phyloP scores from a whole-genome alignment of 2,113 vertebrate species.

The Podocnemis expansa region DNA sequence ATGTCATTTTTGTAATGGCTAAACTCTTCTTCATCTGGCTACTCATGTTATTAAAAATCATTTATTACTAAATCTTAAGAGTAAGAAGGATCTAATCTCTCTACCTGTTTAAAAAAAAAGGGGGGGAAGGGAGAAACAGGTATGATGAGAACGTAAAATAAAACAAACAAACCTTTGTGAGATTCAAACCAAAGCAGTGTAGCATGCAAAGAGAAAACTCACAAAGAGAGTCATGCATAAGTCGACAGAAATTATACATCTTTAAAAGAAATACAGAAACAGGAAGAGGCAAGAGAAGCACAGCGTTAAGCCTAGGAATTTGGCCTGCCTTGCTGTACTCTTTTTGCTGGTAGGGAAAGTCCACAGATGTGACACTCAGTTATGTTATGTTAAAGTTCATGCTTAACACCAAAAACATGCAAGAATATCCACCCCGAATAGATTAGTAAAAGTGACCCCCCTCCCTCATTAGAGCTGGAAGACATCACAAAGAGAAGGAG shows the following conservation, averaged over 20 bases:
- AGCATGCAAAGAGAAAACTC: conserved; percentile 75
- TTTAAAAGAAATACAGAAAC: conserved; percentile 52
- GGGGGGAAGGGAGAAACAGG: conserved; percentile 47
- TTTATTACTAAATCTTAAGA: conserved; percentile 58
- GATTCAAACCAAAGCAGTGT: conserved; percentile 73
- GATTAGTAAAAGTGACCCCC: conserved; percentile 55
- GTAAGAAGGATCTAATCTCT: conserved; percentile 68
- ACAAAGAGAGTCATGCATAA: conserved; percentile 74
- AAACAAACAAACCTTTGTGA: conserved; percentile 72
- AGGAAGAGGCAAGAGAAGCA: conserved; percentile 65
- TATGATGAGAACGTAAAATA: conserved; percentile 65
- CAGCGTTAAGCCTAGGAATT: conserved; percentile 64
- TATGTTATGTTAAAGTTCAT: conserved; percentile 85
- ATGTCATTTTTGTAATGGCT: conserved; percentile 65
- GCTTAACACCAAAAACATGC: conserved; percentile 80
- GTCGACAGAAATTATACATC: conserved; percentile 64
- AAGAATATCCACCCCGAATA: conserved; percentile 58
- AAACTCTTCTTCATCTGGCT: conserved; percentile 40
- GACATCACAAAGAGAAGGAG: not conserved
- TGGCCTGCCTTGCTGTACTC: conserved; percentile 75
- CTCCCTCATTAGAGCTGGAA: fast-evolving
- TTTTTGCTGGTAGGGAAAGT: conserved; percentile 76
- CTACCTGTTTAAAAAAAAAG: conserved; percentile 72
- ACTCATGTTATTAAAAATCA: conserved; percentile 41
- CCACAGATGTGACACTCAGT: conserved; percentile 97